These are phyloP conservation scores for Ommatoiulus sabulosus DNA, from an alignment of 2,888 invertebrate species.

Conservation along the genomic window DNA sequence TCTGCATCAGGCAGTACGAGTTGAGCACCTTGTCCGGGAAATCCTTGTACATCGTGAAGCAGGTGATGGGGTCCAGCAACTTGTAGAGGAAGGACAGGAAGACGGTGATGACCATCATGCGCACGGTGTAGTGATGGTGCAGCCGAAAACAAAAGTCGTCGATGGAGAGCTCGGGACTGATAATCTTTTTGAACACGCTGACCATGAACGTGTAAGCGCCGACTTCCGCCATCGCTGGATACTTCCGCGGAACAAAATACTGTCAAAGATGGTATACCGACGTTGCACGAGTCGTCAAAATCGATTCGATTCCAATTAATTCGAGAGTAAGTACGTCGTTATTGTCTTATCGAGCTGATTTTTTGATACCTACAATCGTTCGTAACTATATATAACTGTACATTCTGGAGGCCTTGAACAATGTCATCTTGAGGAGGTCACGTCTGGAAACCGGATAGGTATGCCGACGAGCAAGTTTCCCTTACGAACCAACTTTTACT, in stretches of 20 bases:
- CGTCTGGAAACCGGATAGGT: too few species aligned
- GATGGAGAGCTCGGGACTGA: background rate
- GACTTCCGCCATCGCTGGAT: background rate
- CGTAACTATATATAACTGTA: too few species aligned
- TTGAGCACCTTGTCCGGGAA: slow-evolving; percentile 30
- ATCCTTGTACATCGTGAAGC: background rate
- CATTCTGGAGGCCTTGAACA: too few species aligned
- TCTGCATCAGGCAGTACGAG: slow-evolving; percentile 61
- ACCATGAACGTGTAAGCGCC: background rate
- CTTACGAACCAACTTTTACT: too few species aligned
- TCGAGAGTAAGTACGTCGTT: too few species aligned
- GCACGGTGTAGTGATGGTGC: slow-evolving; percentile 40
- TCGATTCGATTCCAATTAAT: too few species aligned
- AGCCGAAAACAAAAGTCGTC: slow-evolving; percentile 24
- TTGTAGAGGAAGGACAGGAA: slow-evolving; percentile 18
- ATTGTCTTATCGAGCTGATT: too few species aligned
- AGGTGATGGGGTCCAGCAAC: background rate
- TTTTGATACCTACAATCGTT: too few species aligned
- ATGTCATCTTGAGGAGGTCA: too few species aligned
- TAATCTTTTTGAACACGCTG: background rate
- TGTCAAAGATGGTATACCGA: background rate
- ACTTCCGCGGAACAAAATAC: background rate
- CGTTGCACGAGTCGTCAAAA: background rate
- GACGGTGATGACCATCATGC: background rate
- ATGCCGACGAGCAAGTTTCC: too few species aligned